Evolutionary conservation across 2,888 invertebrate species (phyloP).

Genomic region (Pyrrhia umbra): DNA sequence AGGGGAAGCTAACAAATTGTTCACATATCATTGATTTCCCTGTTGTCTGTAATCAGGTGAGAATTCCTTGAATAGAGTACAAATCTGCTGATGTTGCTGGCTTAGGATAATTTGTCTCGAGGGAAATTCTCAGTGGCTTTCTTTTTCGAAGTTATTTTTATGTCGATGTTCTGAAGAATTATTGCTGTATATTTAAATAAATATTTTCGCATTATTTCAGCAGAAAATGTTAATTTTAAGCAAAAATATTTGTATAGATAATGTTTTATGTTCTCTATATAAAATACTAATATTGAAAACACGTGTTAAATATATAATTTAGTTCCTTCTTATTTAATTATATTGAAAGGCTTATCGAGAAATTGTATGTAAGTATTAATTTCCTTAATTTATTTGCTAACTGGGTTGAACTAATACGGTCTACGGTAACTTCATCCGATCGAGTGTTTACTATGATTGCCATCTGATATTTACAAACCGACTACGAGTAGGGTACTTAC

Average conservation of each 20-base stretch:
- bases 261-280: background rate
- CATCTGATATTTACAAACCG: too few species aligned
- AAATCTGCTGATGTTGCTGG: slow-evolving; percentile 64
- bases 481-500: too few species aligned
- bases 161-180: slow-evolving; percentile 25
- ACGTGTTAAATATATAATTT: too few species aligned
- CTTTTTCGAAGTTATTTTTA: slow-evolving; percentile 72
- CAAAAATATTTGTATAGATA: background rate
- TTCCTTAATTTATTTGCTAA: too few species aligned
- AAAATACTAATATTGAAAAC: too few species aligned
- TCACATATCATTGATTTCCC: slow-evolving; percentile 60
- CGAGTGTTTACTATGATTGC: too few species aligned
- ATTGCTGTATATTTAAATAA: slow-evolving; percentile 33
- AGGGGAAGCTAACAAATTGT: slow-evolving; percentile 38
- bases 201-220: slow-evolving; percentile 21
- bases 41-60: slow-evolving; percentile 60
- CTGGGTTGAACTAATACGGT: too few species aligned
- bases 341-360: too few species aligned
- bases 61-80: slow-evolving; percentile 61
- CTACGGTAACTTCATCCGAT: too few species aligned
- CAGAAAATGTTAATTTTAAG: background rate
- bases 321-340: too few species aligned
- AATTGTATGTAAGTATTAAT: too few species aligned
- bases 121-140: slow-evolving; percentile 76
- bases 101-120: slow-evolving; percentile 75